Evolutionary conservation across 1,140 invertebrate species (phyloP).

Genomic region (Trachelipus rathkii): DNA sequence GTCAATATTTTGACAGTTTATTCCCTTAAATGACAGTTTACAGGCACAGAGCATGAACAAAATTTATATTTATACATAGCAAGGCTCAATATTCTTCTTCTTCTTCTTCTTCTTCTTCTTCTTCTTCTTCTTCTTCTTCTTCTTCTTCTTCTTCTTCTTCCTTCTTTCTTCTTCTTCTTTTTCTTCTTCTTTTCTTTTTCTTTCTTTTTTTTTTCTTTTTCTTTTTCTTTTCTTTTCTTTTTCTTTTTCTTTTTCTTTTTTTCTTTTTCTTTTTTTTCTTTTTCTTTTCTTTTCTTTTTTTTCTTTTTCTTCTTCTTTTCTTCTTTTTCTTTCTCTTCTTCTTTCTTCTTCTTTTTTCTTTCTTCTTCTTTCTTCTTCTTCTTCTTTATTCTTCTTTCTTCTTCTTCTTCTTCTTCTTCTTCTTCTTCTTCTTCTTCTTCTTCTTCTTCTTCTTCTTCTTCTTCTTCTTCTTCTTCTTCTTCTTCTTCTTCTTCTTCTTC

Average conservation of each 20-base stretch:
- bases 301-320: background rate
- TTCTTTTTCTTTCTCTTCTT: background rate
- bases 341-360: constrained; percentile 1
- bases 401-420: background rate
- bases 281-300: background rate
- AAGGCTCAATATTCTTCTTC: background rate
- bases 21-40: background rate
- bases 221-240: background rate
- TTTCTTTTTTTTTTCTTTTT: background rate
- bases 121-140: background rate
- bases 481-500: background rate
- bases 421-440: background rate
- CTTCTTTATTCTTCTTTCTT: no score
- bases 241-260: background rate
- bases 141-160: background rate
- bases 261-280: background rate
- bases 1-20: background rate
- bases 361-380: background rate
- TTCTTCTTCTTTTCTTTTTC: background rate
- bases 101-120: background rate
- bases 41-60: no score
- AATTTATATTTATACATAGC: no score
- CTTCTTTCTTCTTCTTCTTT: background rate
- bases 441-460: background rate
- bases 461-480: background rate